Evolutionary conservation across 2,113 vertebrate species (phyloP), one percentile per base, ranked within the genome.

Genomic region (Elachura formosa): DNA sequence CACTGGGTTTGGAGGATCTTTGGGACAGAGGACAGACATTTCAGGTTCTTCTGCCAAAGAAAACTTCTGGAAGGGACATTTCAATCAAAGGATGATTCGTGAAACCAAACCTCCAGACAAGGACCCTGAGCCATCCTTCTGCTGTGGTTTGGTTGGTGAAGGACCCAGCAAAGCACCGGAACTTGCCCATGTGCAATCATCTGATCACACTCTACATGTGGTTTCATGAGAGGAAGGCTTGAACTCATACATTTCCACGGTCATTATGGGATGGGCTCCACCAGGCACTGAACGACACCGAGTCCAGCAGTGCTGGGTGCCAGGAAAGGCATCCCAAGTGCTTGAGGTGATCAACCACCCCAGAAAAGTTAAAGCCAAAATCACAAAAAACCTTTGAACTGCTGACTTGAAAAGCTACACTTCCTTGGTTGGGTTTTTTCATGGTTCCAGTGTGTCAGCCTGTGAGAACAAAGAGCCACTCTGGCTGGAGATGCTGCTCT

Each of bases 161-260:
- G 43, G 21, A 54, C 23, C 18, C 75, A 55, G 55, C 52, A 28
- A n/a, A 25, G n/a, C 64, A 14, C 1, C 3, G 3, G 28, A 36
- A 6, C 22, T 3, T 25, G 22, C 20, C 25, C 29, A 1, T 0
- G 22, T 31, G 33, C 64, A 6, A 3, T 4, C 41, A 62, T 34
- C 43, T 29, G 14, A 6, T 16, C 33, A 4, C 10, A 21, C 18
- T 40, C 38, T 6, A 4, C 28, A 0, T 5, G 12, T 0, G 34
- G 14, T 2, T 14, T 49, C 26, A 10, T 33, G 26, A 38, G 61
- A 40, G 19, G 1, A 40, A 45, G 28, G 11, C 9, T 51, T 23
- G 36, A 28, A 28, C 13, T 68, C 64, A 22, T 17, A 22, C 66
- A 55, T 76, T 56, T 18, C 77, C 68, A n/a, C 19, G 26, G 31